These are phyloP conservation scores for Heliconius aoede DNA, from an alignment of 2,888 invertebrate genomes.

Conservation along the genomic window DNA sequence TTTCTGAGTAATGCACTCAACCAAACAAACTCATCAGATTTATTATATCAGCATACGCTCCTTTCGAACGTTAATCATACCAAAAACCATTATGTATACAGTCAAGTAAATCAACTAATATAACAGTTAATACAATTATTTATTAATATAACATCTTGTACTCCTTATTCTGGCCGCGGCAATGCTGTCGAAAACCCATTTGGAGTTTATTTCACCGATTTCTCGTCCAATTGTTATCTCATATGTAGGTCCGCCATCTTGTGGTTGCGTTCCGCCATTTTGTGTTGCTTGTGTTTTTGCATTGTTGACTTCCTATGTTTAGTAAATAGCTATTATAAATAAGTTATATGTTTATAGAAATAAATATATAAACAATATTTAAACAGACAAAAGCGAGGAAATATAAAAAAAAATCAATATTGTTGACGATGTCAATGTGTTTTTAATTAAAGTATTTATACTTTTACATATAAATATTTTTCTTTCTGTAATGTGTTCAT, in stretches of 20 bases:
- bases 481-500: too few species aligned
- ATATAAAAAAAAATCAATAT: too few species aligned
- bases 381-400: too few species aligned
- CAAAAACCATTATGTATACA: neutral
- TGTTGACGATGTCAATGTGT: too few species aligned
- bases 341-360: too few species aligned
- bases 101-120: too few species aligned
- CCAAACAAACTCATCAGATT: too few species aligned
- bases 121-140: neutral
- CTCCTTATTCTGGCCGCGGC: constrained; percentile 67
- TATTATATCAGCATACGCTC: neutral
- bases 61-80: neutral
- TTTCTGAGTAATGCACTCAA: too few species aligned
- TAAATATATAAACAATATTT: too few species aligned
- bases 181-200: constrained; percentile 77
- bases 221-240: constrained; percentile 62
- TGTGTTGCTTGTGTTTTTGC: constrained; percentile 47
- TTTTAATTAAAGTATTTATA: too few species aligned
- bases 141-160: constrained; percentile 61
- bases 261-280: constrained; percentile 46
- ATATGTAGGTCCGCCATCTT: constrained; percentile 37
- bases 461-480: too few species aligned
- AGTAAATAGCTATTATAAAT: too few species aligned
- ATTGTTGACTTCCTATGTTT: constrained; percentile 16
- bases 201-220: constrained; percentile 61